Percentiles rank a stretch among this genome's conserved stretches.
Evolutionary conservation across 2,888 invertebrate species (phyloP).

Genomic region (Melanotus villosus): DNA sequence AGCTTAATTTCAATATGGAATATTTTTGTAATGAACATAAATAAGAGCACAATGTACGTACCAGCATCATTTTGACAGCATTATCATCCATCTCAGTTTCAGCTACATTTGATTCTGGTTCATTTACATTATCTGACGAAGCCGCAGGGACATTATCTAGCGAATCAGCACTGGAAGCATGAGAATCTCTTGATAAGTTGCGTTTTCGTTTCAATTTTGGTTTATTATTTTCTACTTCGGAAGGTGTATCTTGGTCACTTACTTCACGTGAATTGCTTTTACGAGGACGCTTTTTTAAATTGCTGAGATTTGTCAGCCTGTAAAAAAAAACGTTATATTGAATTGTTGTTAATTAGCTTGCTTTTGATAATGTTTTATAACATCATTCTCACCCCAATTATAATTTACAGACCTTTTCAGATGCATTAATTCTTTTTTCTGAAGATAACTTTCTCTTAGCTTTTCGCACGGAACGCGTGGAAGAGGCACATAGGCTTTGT

Average conservation of each 20-base stretch:
- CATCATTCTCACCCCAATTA: too few relatives aligned
- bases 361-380: too few relatives aligned
- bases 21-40: too few relatives aligned
- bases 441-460: slow-evolving; percentile 58
- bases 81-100: neutral
- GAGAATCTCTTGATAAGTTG: neutral
- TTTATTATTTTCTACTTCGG: slow-evolving; percentile 18
- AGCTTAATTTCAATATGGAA: too few relatives aligned
- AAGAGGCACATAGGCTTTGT: slow-evolving; percentile 57
- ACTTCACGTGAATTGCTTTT: neutral
- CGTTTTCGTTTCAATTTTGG: neutral
- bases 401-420: slow-evolving; percentile 47
- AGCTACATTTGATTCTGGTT: neutral
- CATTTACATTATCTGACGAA: neutral
- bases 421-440: slow-evolving; percentile 55
- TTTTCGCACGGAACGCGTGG: slow-evolving; percentile 57
- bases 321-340: too few relatives aligned
- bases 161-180: neutral
- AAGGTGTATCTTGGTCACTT: neutral
- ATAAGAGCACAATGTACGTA: too few relatives aligned
- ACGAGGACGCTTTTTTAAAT: slow-evolving; percentile 45
- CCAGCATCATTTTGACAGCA: neutral
- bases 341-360: too few relatives aligned
- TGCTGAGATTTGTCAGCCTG: slow-evolving; percentile 51
- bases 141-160: too few relatives aligned